phyloP scores from a whole-genome alignment of 2,888 invertebrate species.

The Ceraclea dissimilis region DNA sequence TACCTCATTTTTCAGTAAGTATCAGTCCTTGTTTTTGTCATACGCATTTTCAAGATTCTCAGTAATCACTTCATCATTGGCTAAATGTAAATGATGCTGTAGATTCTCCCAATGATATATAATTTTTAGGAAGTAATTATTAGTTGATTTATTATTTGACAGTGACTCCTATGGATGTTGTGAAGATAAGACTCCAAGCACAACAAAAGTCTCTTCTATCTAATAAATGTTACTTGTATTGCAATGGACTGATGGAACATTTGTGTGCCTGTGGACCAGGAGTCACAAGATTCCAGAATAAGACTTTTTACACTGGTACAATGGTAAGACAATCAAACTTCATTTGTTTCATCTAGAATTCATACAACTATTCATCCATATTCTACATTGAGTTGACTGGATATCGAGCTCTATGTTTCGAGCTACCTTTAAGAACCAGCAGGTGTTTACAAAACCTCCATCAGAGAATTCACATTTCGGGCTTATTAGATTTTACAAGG shows the following conservation, averaged over 20 bases:
- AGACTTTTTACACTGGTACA: conserved; percentile 71
- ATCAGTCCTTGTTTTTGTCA: not conserved
- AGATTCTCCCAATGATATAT: not conserved
- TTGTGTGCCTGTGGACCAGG: conserved; percentile 71
- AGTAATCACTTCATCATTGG: not conserved
- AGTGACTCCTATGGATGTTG: conserved; percentile 99
- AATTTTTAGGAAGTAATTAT: not conserved
- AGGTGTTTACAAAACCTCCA: no score
- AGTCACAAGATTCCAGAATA: conserved; percentile 53
- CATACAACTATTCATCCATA: not conserved
- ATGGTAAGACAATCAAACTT: conserved; percentile 55
- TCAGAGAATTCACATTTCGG: no score
- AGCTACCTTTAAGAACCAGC: no score
- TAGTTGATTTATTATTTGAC: conserved; percentile 27
- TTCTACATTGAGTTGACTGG: not conserved
- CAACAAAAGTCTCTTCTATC: conserved; percentile 78
- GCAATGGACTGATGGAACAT: conserved; percentile 98
- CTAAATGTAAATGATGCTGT: not conserved
- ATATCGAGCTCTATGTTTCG: no score
- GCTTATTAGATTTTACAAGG: no score
- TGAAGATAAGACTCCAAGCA: conserved; percentile 94
- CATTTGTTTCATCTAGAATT: not conserved
- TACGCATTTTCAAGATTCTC: not conserved
- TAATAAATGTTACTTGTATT: conserved; percentile 89
- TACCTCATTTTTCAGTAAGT: conserved; percentile 77